Evolutionary conservation across 2,797 vertebrate species (phyloP).

Genomic region (Spizella passerina): DNA sequence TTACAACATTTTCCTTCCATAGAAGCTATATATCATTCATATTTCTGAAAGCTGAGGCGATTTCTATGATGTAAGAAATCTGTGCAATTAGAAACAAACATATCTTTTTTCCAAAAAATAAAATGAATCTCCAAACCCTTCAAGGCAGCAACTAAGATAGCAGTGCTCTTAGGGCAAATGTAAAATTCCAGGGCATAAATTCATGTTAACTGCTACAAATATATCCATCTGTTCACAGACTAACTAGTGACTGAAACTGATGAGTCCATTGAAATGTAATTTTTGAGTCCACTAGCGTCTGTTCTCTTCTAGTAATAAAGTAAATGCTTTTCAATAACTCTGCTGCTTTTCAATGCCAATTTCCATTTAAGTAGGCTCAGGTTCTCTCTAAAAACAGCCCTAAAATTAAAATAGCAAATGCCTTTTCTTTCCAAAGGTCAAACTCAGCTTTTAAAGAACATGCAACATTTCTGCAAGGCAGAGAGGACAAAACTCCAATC

Average conservation of each 20-base stretch:
- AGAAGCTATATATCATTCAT: neutral
- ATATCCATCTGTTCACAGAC: slow-evolving; percentile 36
- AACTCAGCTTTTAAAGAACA: slow-evolving; percentile 48
- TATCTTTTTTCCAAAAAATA: neutral
- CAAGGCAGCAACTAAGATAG: neutral
- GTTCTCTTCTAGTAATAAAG: slow-evolving; percentile 20
- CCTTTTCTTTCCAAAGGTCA: slow-evolving; percentile 62
- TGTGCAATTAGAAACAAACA: slow-evolving; percentile 7
- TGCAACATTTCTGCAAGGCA: slow-evolving; percentile 32
- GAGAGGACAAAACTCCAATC: slow-evolving; percentile 64
- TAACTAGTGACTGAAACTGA: slow-evolving; percentile 56
- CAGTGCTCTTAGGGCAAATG: neutral
- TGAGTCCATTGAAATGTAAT: slow-evolving; percentile 36
- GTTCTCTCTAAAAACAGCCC: neutral
- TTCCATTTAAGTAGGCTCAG: neutral
- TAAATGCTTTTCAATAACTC: slow-evolving; percentile 39
- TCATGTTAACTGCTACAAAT: slow-evolving; percentile 45
- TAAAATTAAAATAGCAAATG: slow-evolving; percentile 3
- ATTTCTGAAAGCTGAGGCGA: neutral
- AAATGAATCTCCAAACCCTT: neutral
- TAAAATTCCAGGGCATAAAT: slow-evolving; percentile 14
- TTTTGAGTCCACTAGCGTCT: slow-evolving; percentile 24
- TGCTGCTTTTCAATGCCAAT: slow-evolving; percentile 23
- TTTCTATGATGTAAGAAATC: neutral
- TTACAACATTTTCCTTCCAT: neutral